Conservation (phyloP, 2,797 vertebrate genomes). For the Onychomys arenicola region DNA sequence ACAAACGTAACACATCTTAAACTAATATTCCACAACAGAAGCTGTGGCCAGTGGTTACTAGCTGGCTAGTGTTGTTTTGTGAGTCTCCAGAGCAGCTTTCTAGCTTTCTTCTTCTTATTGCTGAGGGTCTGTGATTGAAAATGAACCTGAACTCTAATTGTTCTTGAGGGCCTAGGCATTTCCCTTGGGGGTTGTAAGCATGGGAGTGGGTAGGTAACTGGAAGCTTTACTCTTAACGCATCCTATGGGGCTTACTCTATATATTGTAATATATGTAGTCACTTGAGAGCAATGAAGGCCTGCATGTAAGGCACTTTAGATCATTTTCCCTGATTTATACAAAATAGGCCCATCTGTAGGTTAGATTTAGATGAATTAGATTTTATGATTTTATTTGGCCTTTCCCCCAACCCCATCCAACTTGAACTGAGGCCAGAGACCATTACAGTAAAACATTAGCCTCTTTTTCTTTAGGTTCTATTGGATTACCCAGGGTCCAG, state of each 20-base stretch:
- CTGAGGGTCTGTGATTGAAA: neutral
- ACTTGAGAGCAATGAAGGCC: neutral
- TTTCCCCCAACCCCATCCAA: neutral
- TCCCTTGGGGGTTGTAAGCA: neutral
- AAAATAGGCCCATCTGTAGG: neutral
- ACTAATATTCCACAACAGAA: no score
- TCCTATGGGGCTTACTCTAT: neutral
- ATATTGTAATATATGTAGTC: neutral
- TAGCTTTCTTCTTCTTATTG: neutral
- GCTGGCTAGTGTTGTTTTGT: neutral
- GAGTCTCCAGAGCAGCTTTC: neutral
- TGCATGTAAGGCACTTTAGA: neutral
- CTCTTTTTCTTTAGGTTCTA: neutral
- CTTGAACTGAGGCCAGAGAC: neutral
- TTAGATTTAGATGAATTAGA: neutral
- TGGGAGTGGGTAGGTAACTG: neutral
- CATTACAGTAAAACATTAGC: neutral
- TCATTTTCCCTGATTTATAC: neutral
- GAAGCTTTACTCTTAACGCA: neutral
- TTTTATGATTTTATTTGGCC: neutral
- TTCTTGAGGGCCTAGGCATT: neutral
- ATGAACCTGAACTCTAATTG: neutral
- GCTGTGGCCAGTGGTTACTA: neutral
- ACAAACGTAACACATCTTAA: no score
- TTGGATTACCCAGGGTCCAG: neutral